Base-by-base conservation (phyloP, 1,140 invertebrate genomes). In the Lerema accius region DNA sequence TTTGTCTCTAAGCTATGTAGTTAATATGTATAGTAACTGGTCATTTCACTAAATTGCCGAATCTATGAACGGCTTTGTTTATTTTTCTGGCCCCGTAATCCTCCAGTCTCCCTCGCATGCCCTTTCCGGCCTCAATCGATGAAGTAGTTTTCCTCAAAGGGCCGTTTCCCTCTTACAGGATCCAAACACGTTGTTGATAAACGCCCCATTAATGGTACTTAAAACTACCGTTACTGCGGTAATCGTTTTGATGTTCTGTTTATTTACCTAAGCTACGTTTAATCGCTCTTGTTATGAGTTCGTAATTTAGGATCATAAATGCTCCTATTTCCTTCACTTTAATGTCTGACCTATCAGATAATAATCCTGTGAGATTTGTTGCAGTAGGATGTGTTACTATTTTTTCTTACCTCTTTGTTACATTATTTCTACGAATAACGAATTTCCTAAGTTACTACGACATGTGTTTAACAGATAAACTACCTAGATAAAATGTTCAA, bases 101-200 rank as follows among this genome's bases (percentile, higher is more conserved):
- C 40, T 56, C 39, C 15, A 32, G 53, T 28, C 19, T 28, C 40
- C 23, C 53, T 28, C 23, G n/a, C 39, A 16, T 32, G 53, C 53
- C 51, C 51, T 40, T 55, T 28, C 17, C 53, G 23, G 53, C 63
- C 45, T 56, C 60, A 67, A 73, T 78, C 73, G 65, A 76, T 80
- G 66, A 53, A 76, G 71, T 37, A 49, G 64, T 84, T 81, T 75
- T 77, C 72, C 73, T 80, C 59, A 74, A 78, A 73, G 67, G 67
- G 63, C 69, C 67, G 60, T 73, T 76, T 73, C 69, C 69, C 67
- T 72, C 63, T 67, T 51, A 72, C 50, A 62, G 63, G 65, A 70
- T 73, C 65, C 70, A 65, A 67, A 65, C 59, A 60, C 59, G 53
- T 45, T 62, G 59, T 70, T 63, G 67, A 51, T 51, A 58, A 51